Evolutionary conservation across 2,113 vertebrate species (phyloP), one percentile per base, ranked within the genome.

Genomic region (Centrocercus urophasianus): DNA sequence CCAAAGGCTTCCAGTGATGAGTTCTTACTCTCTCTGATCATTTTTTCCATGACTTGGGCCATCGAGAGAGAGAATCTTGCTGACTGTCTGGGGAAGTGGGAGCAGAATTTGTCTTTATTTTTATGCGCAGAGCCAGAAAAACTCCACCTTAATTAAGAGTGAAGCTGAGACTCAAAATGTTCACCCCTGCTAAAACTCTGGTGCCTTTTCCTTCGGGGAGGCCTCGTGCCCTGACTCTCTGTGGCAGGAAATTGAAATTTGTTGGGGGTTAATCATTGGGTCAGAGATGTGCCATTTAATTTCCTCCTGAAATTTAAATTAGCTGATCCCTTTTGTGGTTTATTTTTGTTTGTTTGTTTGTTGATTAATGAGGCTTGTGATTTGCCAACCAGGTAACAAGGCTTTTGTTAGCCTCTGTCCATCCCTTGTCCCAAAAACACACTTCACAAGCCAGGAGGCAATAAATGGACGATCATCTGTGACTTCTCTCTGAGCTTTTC

Each of bases 211-310:
- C 36, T 79, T 70, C 54, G 59, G 79, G 69, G 52, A 52, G 24
- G 13, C 36, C 61, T 75, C n/a, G 78, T 54, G 77, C 63, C 18
- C 32, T 73, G 66, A 48, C 27, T 71, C 24, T 84, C 85, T 0
- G 9, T 82, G 74, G 59, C 86, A 95, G 91, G 89, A 92, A 90
- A 82, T 66, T 82, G 86, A 69, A 86, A 92, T 93, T 61, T 92
- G 61, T 30, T 57, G 15, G 32, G 45, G 80, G 77, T 93, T 93
- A 93, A 34, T 47, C 21, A 38, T 11, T 64, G 27, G 70, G 63
- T 63, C 81, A 69, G n/a, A 30, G 77, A 86, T 67, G 52, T 82
- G 57, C 40, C 48, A 89, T 95, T 92, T 72, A 66, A 82, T 95
- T 92, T 78, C 52, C 48, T 72, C 48, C 63, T 89, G 59, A 83